These are phyloP conservation scores for Lochmaea capreae DNA, from an alignment of 2,888 invertebrate genomes.

Conservation along the genomic window DNA sequence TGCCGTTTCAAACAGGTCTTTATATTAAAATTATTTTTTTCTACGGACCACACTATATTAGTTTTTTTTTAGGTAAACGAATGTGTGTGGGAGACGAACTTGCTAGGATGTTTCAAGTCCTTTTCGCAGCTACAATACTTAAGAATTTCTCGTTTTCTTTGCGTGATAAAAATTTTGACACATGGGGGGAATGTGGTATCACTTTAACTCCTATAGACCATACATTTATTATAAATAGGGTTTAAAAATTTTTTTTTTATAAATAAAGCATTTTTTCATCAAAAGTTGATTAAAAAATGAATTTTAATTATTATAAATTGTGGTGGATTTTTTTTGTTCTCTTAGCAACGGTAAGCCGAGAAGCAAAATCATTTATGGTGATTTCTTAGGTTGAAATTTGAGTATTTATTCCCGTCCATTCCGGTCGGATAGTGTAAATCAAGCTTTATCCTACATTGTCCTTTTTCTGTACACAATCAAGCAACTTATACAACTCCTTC, in stretches of 20 bases:
- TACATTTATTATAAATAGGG: constrained; percentile 62
- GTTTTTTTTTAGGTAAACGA: constrained; percentile 75
- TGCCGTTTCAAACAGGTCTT: constrained; percentile 86
- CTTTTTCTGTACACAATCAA: too few species aligned
- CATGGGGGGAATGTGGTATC: constrained; percentile 80
- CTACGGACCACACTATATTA: neutral
- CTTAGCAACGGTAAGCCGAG: too few species aligned
- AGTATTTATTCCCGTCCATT: too few species aligned
- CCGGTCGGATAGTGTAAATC: too few species aligned
- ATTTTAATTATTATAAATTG: too few species aligned
- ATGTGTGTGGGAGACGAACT: constrained; percentile 89
- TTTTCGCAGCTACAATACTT: constrained; percentile 74
- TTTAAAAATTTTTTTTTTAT: constrained; percentile 19
- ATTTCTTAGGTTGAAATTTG: too few species aligned
- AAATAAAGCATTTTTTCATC: too few species aligned
- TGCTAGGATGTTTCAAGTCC: constrained; percentile 76
- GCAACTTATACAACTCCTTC: too few species aligned
- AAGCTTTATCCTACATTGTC: too few species aligned
- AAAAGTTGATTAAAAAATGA: neutral
- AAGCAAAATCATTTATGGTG: too few species aligned
- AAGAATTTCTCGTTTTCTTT: constrained; percentile 69
- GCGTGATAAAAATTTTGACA: constrained; percentile 67
- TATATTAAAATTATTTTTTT: constrained; percentile 9
- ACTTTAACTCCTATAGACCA: constrained; percentile 77
- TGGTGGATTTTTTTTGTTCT: too few species aligned